Evolutionary conservation across 2,113 vertebrate species (phyloP).

Genomic region (Varanus komodoensis): DNA sequence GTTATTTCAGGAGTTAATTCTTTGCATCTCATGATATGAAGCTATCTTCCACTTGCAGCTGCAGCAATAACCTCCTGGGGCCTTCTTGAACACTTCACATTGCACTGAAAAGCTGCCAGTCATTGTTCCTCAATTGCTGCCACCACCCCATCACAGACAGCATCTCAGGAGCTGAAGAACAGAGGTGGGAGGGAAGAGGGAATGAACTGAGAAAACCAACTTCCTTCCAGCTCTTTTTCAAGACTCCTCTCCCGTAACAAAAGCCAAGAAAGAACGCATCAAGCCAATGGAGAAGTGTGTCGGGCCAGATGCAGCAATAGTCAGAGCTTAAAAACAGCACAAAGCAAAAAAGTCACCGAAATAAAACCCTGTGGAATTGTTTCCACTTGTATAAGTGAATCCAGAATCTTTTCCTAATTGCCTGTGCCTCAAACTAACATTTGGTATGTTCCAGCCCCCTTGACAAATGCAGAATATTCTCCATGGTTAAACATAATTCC

Average conservation of each 20-base stretch:
- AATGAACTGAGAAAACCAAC: neutral
- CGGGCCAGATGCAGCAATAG: neutral
- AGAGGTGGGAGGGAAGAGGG: neutral
- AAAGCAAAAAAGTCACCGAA: neutral
- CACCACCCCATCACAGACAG: neutral
- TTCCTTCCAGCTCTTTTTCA: neutral
- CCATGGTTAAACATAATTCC: too few species aligned
- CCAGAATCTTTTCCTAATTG: neutral
- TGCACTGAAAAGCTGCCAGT: neutral
- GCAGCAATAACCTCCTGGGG: neutral
- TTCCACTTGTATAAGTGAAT: neutral
- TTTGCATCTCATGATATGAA: neutral
- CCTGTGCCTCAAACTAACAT: neutral
- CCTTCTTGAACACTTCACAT: neutral
- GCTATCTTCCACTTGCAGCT: slow-evolving; percentile 4
- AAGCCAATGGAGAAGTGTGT: neutral
- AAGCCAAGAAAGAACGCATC: neutral
- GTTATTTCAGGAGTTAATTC: neutral
- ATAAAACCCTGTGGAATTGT: too few species aligned
- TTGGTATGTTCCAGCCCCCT: neutral
- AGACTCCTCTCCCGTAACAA: neutral
- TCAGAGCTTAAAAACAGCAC: neutral
- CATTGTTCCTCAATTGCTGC: too few species aligned
- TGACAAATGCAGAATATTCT: too few species aligned
- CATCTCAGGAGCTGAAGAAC: neutral